Evolutionary conservation across 2,113 vertebrate species (phyloP).

Genomic region (Lasiurus borealis): DNA sequence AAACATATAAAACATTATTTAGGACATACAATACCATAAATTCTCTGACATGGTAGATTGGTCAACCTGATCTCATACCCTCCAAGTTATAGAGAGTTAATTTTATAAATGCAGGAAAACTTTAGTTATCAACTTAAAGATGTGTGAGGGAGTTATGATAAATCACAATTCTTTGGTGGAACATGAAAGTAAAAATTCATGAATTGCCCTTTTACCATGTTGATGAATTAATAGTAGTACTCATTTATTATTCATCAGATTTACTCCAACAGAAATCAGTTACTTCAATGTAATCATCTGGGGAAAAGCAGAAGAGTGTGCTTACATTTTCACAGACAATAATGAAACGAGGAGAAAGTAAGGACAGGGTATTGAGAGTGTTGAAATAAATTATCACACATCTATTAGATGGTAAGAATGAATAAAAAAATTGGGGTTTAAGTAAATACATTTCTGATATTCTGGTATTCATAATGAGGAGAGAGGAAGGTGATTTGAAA

Average conservation of each 20-base stretch:
- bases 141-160: background rate
- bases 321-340: background rate
- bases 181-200: background rate
- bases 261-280: background rate
- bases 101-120: background rate
- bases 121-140: background rate
- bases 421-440: background rate
- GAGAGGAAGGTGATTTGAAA: background rate
- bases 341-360: background rate
- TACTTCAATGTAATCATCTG: background rate
- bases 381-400: background rate
- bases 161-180: background rate
- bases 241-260: background rate
- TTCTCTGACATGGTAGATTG: background rate
- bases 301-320: background rate
- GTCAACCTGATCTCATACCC: background rate
- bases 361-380: background rate
- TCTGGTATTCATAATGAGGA: background rate
- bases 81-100: background rate
- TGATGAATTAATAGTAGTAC: background rate
- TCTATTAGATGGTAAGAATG: background rate
- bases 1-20: background rate
- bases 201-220: background rate
- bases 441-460: background rate
- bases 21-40: fast-evolving